phyloP scores from a whole-genome alignment of 1,140 invertebrate genomes.

The Dendrolimus kikuchii region DNA sequence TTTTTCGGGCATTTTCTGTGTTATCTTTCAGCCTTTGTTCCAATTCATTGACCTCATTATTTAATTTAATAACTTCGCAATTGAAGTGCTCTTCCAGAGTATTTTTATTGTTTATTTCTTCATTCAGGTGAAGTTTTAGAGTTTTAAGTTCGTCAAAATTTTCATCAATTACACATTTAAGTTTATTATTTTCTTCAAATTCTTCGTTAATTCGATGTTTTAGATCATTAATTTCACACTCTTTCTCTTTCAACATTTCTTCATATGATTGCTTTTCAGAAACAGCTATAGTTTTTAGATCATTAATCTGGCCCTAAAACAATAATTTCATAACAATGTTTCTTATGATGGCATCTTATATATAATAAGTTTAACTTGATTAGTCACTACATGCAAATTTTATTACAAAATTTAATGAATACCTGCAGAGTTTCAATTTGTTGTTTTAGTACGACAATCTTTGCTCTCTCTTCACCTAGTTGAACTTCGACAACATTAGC shows the following conservation, averaged over 20 bases:
- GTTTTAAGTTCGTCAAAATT: conserved; percentile 23
- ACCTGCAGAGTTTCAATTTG: conserved; percentile 53
- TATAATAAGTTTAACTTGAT: no score
- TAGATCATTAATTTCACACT: conserved; percentile 37
- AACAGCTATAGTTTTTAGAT: conserved; percentile 32
- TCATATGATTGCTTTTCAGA: conserved; percentile 27
- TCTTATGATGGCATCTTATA: not conserved
- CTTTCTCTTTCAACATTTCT: conserved; percentile 33
- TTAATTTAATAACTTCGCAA: conserved; percentile 40
- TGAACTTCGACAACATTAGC: conserved; percentile 58
- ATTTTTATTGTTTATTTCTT: conserved; percentile 49
- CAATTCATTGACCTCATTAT: conserved; percentile 49
- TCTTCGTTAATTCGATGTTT: conserved; percentile 34
- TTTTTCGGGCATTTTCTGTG: conserved; percentile 30
- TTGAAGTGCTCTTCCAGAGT: conserved; percentile 31
- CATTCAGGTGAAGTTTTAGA: conserved; percentile 48
- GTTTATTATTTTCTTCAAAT: no score
- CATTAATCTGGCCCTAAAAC: conserved; percentile 42
- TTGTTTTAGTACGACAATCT: conserved; percentile 40
- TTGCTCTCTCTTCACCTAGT: conserved; percentile 50
- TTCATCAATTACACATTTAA: no score
- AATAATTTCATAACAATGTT: not conserved
- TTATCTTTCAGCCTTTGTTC: conserved; percentile 42
- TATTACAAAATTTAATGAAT: conserved; percentile 7
- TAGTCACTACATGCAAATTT: no score